phyloP scores from a whole-genome alignment of 1,140 invertebrate genomes.

The Hyles vespertilio region DNA sequence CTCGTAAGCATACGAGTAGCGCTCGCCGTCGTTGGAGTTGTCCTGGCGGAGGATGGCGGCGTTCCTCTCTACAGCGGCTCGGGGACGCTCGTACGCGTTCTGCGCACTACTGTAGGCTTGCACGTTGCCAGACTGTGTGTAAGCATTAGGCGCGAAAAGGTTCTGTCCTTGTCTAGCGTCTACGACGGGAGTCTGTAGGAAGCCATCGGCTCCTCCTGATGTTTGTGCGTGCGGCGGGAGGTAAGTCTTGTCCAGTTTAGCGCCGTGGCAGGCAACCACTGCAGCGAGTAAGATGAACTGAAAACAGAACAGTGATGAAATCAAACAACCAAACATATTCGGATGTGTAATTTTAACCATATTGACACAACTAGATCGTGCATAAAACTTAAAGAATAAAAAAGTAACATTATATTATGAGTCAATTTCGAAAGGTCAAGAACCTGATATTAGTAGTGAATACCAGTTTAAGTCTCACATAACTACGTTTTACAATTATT shows the following conservation, averaged over 20 bases:
- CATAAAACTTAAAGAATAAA: no score
- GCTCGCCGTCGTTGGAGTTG: constrained; percentile 52
- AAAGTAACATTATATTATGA: no score
- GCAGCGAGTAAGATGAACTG: constrained; percentile 51
- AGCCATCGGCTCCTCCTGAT: constrained; percentile 66
- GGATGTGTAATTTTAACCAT: no score
- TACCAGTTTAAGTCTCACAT: no score
- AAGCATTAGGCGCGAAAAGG: constrained; percentile 8
- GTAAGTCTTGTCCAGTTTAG: constrained; percentile 77
- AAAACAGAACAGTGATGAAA: constrained; percentile 21
- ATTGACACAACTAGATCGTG: no score
- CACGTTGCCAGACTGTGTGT: constrained; percentile 11
- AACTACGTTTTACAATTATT: no score
- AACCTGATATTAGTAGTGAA: no score
- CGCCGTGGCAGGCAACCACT: constrained; percentile 36
- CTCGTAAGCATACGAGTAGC: constrained; percentile 57
- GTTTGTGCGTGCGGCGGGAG: constrained; percentile 76
- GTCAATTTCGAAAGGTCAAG: no score
- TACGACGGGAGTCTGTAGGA: constrained; percentile 47
- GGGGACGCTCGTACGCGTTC: constrained; percentile 38
- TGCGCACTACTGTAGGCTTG: constrained; percentile 1
- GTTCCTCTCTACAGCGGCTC: constrained; percentile 53
- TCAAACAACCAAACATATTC: neutral
- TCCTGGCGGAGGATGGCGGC: constrained; percentile 50
- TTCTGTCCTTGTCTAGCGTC: constrained; percentile 1